phyloP scores from a whole-genome alignment of 2,888 invertebrate genomes.

The Holacanthella duospinosa region DNA sequence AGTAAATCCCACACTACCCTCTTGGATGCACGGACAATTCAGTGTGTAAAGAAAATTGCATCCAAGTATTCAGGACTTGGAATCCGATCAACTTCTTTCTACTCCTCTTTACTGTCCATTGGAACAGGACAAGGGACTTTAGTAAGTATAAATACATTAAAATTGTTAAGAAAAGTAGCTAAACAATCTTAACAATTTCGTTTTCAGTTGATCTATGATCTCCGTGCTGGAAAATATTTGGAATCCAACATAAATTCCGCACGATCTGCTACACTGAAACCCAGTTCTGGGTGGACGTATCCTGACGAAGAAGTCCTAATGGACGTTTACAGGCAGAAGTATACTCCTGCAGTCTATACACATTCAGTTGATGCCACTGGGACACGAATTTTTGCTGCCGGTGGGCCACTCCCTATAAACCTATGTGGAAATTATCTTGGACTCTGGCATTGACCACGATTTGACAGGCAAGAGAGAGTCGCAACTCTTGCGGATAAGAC shows the following conservation, averaged over 20 bases:
- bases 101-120: constrained; percentile 78
- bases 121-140: constrained; percentile 79
- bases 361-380: constrained; percentile 90
- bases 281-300: constrained; percentile 63
- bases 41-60: constrained; percentile 62
- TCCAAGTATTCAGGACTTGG: constrained; percentile 81
- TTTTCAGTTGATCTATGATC: constrained; percentile 68
- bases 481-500: neutral
- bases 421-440: constrained; percentile 90
- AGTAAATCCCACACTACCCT: constrained; percentile 85
- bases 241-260: constrained; percentile 83
- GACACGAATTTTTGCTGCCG: constrained; percentile 83
- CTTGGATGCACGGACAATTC: constrained; percentile 76
- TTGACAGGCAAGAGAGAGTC: neutral
- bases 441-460: constrained; percentile 64
- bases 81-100: constrained; percentile 81
- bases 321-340: constrained; percentile 47
- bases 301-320: constrained; percentile 34
- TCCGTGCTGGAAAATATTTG: constrained; percentile 79
- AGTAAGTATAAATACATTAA: neutral
- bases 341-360: constrained; percentile 88
- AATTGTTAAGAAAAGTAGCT: neutral
- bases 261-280: constrained; percentile 73
- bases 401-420: constrained; percentile 84
- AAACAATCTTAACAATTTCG: neutral